These are phyloP conservation scores for Eubasilissa regina DNA, from an alignment of 1,140 invertebrate species.

Conservation along the genomic window DNA sequence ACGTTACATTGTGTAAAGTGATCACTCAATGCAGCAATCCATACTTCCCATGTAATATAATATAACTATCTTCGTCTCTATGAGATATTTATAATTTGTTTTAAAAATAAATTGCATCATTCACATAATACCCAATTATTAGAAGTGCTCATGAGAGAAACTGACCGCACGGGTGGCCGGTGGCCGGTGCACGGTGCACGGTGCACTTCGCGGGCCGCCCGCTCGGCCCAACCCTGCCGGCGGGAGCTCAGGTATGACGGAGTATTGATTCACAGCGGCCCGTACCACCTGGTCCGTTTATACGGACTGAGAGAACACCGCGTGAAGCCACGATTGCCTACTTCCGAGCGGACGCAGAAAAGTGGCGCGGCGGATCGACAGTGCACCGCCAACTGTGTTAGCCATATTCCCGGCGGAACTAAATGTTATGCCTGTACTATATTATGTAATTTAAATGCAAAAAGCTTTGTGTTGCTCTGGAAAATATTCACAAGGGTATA, in stretches of 20 bases:
- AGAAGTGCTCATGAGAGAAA: too few species aligned
- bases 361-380: background rate
- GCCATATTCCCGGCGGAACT: background rate
- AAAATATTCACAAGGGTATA: too few species aligned
- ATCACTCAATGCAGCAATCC: too few species aligned
- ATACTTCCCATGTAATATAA: too few species aligned
- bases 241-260: constrained; percentile 3
- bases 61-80: too few species aligned
- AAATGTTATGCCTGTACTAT: background rate
- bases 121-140: too few species aligned
- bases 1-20: too few species aligned
- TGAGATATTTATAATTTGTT: too few species aligned
- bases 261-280: constrained; percentile 55
- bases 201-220: background rate
- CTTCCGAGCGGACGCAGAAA: constrained; percentile 8
- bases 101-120: too few species aligned
- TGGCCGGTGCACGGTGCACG: too few species aligned
- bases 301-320: constrained; percentile 16
- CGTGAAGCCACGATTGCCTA: constrained; percentile 27
- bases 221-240: background rate
- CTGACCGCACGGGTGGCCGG: too few species aligned
- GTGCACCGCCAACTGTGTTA: background rate
- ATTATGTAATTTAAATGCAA: background rate
- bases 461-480: constrained; percentile 14
- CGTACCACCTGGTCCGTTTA: constrained; percentile 51